Percentiles rank a stretch among this genome's conserved stretches.
phyloP scores from a whole-genome alignment of 1,140 invertebrate species.

The Tetramorium parvispinum region DNA sequence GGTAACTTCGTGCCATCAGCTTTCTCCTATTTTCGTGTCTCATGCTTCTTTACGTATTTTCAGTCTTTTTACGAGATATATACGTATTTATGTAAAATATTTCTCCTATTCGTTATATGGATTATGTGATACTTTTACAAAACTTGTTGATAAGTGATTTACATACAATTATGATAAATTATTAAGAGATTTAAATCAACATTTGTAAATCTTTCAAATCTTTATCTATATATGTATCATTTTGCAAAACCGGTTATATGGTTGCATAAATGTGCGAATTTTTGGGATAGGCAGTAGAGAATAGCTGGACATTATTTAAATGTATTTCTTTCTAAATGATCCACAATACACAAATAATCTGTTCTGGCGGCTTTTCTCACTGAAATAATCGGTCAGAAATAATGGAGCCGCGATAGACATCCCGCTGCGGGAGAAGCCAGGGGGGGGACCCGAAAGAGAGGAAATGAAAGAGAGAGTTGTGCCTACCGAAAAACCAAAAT shows the following conservation, averaged over 20 bases:
- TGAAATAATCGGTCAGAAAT: background rate
- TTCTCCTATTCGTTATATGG: background rate
- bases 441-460: background rate
- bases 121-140: background rate
- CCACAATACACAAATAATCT: background rate
- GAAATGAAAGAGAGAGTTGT: constrained; percentile 26
- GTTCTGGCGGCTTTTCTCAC: background rate
- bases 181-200: background rate
- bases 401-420: background rate
- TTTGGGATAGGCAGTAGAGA: too few species aligned
- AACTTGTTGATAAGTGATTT: background rate
- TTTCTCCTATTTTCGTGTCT: background rate
- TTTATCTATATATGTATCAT: background rate
- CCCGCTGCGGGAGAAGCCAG: too few species aligned
- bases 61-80: background rate
- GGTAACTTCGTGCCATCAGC: constrained; percentile 47
- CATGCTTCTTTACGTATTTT: background rate
- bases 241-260: background rate
- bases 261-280: background rate
- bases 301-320: background rate
- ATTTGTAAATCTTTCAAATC: background rate
- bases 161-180: background rate
- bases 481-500: constrained; percentile 48
- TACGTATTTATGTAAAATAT: background rate
- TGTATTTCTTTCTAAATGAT: background rate